Percentiles rank a stretch among this genome's conserved stretches.
These are phyloP conservation scores for Arvicanthis niloticus DNA, from an alignment of 2,113 vertebrate species.

Conservation along the genomic window DNA sequence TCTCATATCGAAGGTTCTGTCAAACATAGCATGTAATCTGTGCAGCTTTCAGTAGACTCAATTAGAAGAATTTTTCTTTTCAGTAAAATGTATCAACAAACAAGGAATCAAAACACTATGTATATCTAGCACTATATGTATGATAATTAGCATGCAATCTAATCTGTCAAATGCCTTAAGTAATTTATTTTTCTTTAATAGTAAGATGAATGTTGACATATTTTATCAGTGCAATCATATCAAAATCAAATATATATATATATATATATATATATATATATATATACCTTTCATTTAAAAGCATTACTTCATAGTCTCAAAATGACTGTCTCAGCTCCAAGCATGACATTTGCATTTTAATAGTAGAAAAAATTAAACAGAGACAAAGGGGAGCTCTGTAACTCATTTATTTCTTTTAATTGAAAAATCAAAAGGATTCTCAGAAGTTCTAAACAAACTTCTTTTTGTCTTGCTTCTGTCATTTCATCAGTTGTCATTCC, in stretches of 20 bases:
- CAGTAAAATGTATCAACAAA: not conserved
- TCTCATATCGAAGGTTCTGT: not conserved
- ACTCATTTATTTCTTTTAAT: not conserved
- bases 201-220: not conserved
- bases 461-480: not conserved
- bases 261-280: too few relatives aligned
- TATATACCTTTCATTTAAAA: not conserved
- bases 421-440: not conserved
- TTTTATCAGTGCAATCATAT: not conserved
- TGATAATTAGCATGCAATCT: not conserved
- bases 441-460: not conserved
- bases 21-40: not conserved
- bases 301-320: not conserved
- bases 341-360: not conserved
- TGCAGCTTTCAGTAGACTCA: not conserved
- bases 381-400: not conserved
- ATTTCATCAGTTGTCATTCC: not conserved
- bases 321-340: not conserved
- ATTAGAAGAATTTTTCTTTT: not conserved
- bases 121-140: not conserved
- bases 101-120: not conserved
- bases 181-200: not conserved
- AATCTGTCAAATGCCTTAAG: conserved; percentile 6
- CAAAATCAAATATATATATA: not conserved
- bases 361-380: not conserved